Evolutionary conservation across 2,888 invertebrate species (phyloP), one percentile per base, ranked within the genome.

Genomic region (Acleris cristana): DNA sequence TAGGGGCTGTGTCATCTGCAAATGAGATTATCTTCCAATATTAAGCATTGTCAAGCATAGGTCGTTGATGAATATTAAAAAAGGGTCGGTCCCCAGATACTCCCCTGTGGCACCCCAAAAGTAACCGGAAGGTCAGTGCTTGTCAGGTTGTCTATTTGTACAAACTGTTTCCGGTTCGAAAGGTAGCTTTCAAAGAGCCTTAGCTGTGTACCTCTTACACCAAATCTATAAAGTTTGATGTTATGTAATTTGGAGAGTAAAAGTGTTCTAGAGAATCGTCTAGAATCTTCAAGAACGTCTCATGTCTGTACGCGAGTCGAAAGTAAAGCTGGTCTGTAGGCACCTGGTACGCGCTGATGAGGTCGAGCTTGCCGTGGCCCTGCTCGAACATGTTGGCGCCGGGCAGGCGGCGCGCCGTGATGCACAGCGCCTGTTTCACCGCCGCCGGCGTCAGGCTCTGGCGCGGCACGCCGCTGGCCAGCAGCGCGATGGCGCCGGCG

Each of bases 341-440:
- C n/a, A 94, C 96, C 94, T 97, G 96, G 87, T 96, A 98, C 51
- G 99, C 98, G 80, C 96, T 96, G 62, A 98, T 93, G 59, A 99
- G 94, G 88, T 99, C 98, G 60, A 99, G 90, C 86, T 98, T 98
- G 57, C 99, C 99, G 82, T 98, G 98, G 0, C 99, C 99, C 89
- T 99, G 99, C 84, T 99, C 99, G 86, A 99, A 99, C 97, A 99
- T 99, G 83, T 98, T 98, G 51, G 97, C 96, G 23, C 96, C 96
- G 0, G 96, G 95, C 60, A 99, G 93, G 34, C 98, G 94, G 45
- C 96, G 93, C 0, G 99, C 98, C 0, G 98, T 98, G 69, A 97
- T 96, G 87, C 98, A 96, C n/a, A 99, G 90, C 0, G 98, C 97
- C 87, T 99, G 99, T 84, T 99, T 99, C 92, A 99, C 97, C 44